phyloP scores from a whole-genome alignment of 92 coral and sea anemone species.

The Chrysogorgia sp. region DNA sequence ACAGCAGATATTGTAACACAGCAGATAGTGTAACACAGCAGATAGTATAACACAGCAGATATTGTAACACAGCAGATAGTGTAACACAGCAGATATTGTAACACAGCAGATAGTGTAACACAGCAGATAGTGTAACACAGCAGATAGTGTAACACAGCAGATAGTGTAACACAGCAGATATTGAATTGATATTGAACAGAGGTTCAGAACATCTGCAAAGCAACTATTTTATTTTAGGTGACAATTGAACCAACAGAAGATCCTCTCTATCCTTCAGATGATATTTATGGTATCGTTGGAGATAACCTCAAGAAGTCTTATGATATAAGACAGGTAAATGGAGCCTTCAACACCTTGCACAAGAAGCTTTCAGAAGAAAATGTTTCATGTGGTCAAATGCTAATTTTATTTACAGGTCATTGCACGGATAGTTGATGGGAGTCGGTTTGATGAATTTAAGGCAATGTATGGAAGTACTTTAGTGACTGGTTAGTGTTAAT shows the following conservation, averaged over 20 bases:
- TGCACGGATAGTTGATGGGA: constrained; percentile 94
- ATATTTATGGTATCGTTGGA: constrained; percentile 95
- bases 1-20: no score
- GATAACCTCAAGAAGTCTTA: constrained; percentile 90
- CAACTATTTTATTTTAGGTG: constrained; percentile 64
- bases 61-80: no score
- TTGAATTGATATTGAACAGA: no score
- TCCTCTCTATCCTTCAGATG: constrained; percentile 85
- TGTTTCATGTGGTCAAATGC: neutral
- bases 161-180: no score
- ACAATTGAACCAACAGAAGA: constrained; percentile 68
- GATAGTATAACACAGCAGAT: no score
- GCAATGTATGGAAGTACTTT: constrained; percentile 93
- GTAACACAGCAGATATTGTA: no score
- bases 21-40: no score
- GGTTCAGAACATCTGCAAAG: no score
- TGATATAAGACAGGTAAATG: constrained; percentile 87
- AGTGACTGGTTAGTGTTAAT: constrained; percentile 72
- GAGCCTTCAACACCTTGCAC: neutral
- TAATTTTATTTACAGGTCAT: constrained; percentile 70
- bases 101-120: no score
- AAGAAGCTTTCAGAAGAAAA: neutral
- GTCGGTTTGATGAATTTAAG: constrained; percentile 95
- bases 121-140: no score
- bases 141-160: no score